phyloP scores from a whole-genome alignment of 1,140 invertebrate genomes.

The Aplysia californica region DNA sequence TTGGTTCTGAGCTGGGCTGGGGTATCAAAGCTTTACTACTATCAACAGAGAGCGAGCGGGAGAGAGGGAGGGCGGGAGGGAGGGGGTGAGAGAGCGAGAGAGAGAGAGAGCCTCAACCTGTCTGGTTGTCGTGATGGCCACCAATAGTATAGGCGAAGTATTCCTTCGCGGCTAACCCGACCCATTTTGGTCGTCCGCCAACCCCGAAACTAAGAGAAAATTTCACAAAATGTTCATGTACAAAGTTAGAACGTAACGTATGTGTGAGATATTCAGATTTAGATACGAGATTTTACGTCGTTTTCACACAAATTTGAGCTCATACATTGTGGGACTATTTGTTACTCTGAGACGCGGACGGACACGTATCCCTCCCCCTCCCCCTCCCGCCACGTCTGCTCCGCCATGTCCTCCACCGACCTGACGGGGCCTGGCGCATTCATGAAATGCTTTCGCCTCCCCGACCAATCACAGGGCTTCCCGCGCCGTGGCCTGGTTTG shows the following conservation, averaged over 20 bases:
- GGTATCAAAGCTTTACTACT: background rate
- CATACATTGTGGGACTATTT: background rate
- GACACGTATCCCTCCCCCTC: background rate
- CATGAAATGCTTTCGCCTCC: slow-evolving; percentile 38
- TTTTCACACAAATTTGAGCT: background rate
- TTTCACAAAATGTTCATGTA: too few relatives aligned
- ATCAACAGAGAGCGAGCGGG: background rate
- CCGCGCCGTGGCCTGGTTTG: slow-evolving; percentile 38
- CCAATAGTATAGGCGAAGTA: too few relatives aligned
- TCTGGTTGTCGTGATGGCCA: too few relatives aligned
- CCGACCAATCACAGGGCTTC: slow-evolving; percentile 51
- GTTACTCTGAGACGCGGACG: slow-evolving; percentile 38
- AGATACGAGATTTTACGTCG: background rate
- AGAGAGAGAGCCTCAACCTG: too few relatives aligned
- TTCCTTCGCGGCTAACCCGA: slow-evolving; percentile 11
- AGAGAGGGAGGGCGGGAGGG: too few relatives aligned
- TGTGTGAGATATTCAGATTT: too few relatives aligned
- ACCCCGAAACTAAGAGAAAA: too few relatives aligned
- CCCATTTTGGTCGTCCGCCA: background rate
- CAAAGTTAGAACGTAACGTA: too few relatives aligned
- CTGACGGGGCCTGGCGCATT: slow-evolving; percentile 43
- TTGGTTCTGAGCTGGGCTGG: too few relatives aligned
- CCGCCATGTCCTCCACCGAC: too few relatives aligned
- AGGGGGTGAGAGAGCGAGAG: too few relatives aligned
- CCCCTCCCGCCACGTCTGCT: slow-evolving; percentile 10